Conservation (phyloP, 2,113 vertebrate genomes). For the Mus spicilegus region DNA sequence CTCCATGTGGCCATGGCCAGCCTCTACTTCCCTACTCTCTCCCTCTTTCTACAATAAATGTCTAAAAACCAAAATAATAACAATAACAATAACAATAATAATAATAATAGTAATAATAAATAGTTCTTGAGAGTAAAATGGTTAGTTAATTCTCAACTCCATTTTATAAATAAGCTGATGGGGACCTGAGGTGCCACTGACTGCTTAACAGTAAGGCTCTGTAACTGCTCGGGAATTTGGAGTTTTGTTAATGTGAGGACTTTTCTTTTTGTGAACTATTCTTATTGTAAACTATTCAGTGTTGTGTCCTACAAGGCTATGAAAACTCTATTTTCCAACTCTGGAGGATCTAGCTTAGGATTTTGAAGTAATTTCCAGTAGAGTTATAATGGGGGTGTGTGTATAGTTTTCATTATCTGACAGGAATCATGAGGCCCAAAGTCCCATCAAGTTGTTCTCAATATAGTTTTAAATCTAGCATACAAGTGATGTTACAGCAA, state of each 20-base stretch:
- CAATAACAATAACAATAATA: too few relatives aligned
- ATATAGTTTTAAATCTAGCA: neutral
- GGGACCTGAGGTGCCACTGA: neutral
- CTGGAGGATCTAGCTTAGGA: constrained; percentile 33
- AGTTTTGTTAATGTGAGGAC: constrained; percentile 33
- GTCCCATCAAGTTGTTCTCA: constrained; percentile 48
- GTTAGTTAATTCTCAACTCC: constrained; percentile 12
- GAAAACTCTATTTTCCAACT: constrained; percentile 60
- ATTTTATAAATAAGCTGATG: neutral
- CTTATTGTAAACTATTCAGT: constrained; percentile 8
- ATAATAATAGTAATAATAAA: neutral
- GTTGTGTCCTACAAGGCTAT: neutral
- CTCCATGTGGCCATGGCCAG: too few relatives aligned
- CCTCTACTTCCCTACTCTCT: too few relatives aligned
- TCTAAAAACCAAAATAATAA: too few relatives aligned
- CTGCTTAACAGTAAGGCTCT: neutral
- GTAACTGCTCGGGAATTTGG: constrained; percentile 42
- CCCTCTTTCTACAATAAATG: too few relatives aligned
- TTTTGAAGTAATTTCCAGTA: constrained; percentile 52
- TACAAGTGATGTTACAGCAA: constrained; percentile 50
- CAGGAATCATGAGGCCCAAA: constrained; percentile 30
- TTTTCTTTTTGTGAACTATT: neutral
- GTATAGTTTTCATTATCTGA: constrained; percentile 70
- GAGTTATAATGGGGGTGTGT: constrained; percentile 43
- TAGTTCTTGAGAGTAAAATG: neutral